A percentile compares a stretch with the other conserved stretches of the same genome.
Evolutionary conservation across 2,113 vertebrate species (phyloP).

Genomic region (Pithys albifrons): DNA sequence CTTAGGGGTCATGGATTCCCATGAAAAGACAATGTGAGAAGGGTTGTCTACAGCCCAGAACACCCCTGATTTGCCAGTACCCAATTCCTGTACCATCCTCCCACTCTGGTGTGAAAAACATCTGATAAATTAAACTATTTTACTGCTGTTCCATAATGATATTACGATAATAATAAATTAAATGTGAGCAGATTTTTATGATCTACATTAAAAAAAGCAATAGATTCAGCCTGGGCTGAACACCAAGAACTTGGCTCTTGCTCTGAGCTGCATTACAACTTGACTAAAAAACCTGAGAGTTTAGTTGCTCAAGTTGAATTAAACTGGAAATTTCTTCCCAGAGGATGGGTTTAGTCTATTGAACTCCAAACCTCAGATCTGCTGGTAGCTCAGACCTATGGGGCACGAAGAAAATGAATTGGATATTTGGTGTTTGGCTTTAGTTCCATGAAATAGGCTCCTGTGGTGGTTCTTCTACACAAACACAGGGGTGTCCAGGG

Average conservation of each 20-base stretch:
- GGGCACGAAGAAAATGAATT: not conserved
- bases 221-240: slow-evolving; percentile 58
- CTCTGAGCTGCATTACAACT: not conserved
- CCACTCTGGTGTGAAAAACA: slow-evolving; percentile 21
- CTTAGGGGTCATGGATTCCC: not conserved
- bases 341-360: not conserved
- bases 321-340: not conserved
- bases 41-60: not conserved
- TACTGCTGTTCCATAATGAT: slow-evolving; percentile 58
- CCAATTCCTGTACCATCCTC: not conserved
- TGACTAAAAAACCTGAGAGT: not conserved
- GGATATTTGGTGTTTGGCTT: not conserved
- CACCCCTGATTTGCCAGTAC: not conserved
- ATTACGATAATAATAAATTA: slow-evolving; percentile 70
- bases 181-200: slow-evolving; percentile 57
- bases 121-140: slow-evolving; percentile 24
- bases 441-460: not conserved
- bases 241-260: slow-evolving; percentile 48
- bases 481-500: not conserved
- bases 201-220: slow-evolving; percentile 28
- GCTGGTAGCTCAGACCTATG: not conserved
- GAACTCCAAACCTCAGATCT: not conserved
- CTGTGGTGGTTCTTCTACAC: not conserved
- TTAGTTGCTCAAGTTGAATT: not conserved
- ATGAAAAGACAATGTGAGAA: not conserved